A percentile compares a stretch with the other conserved stretches of the same genome.
Conservation (phyloP, 1,140 invertebrate genomes). For the Platorchestia sp. region DNA sequence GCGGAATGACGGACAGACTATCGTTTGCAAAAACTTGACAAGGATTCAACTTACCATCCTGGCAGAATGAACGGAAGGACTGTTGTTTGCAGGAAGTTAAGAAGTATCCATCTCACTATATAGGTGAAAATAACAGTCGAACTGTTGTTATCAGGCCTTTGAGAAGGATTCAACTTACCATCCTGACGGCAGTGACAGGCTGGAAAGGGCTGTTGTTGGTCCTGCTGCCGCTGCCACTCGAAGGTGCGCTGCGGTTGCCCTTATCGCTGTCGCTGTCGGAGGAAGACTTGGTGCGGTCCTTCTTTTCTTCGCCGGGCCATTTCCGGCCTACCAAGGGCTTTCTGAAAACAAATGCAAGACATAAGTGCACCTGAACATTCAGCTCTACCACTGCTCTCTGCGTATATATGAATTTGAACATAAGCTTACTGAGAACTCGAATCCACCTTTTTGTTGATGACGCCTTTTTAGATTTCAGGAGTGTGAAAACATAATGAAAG, state of each 20-base stretch:
- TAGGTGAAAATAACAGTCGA: too few species aligned
- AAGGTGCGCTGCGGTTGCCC: slow-evolving; percentile 51
- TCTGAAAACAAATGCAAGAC: not conserved
- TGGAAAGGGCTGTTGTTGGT: not conserved
- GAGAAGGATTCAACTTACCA: not conserved
- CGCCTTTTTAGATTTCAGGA: not conserved
- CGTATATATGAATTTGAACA: too few species aligned
- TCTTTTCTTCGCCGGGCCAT: slow-evolving; percentile 63
- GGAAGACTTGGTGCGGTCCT: slow-evolving; percentile 65
- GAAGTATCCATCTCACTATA: too few species aligned
- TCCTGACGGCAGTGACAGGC: slow-evolving; percentile 56
- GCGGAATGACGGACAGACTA: too few species aligned
- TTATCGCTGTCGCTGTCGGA: slow-evolving; percentile 66
- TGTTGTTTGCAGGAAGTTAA: too few species aligned
- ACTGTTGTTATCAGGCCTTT: not conserved
- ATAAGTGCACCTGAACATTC: not conserved
- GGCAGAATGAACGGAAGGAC: too few species aligned
- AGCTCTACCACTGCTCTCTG: not conserved
- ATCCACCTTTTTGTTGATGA: not conserved
- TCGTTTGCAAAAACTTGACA: too few species aligned
- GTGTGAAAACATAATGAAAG: not conserved
- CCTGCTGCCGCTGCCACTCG: not conserved
- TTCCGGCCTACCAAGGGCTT: slow-evolving; percentile 60
- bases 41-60: too few species aligned
- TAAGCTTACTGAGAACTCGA: not conserved